Evolutionary conservation across 2,888 invertebrate genomes (phyloP).

Genomic region (Pharmacophagus antenor): DNA sequence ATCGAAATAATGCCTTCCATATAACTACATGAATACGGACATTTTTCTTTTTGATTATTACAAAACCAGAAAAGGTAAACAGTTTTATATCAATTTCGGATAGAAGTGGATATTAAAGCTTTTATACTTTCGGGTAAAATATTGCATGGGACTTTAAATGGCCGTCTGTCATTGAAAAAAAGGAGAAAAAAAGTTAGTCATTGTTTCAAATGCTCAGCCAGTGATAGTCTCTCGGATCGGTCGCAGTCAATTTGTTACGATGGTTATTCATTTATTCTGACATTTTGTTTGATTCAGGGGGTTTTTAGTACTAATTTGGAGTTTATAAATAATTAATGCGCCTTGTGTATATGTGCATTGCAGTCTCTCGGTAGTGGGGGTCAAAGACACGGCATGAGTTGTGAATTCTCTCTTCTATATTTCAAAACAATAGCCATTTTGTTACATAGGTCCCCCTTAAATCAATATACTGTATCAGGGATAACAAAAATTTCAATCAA

Average conservation of each 20-base stretch:
- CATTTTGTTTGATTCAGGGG: slow-evolving; percentile 57
- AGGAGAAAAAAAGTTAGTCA: slow-evolving; percentile 35
- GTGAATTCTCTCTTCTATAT: slow-evolving; percentile 35
- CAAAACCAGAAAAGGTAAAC: slow-evolving; percentile 3
- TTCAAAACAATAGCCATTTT: slow-evolving; percentile 23
- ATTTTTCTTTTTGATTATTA: neutral
- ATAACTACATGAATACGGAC: neutral
- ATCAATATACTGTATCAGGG: no score
- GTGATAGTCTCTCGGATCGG: slow-evolving; percentile 38
- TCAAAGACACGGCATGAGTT: slow-evolving; percentile 62
- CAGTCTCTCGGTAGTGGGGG: slow-evolving; percentile 51
- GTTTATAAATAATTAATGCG: slow-evolving; percentile 73
- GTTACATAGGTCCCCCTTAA: neutral
- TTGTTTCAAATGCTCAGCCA: slow-evolving; percentile 37
- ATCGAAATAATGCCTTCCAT: neutral
- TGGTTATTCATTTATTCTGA: slow-evolving; percentile 73
- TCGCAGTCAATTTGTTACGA: slow-evolving; percentile 62
- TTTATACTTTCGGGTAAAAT: slow-evolving; percentile 28
- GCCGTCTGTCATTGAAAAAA: slow-evolving; percentile 35
- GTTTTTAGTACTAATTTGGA: slow-evolving; percentile 72
- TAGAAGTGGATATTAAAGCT: slow-evolving; percentile 28
- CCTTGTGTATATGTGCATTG: slow-evolving; percentile 45
- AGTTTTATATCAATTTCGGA: slow-evolving; percentile 25
- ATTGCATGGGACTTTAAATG: slow-evolving; percentile 32
- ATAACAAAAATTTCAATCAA: no score